Evolutionary conservation across 2,113 vertebrate species (phyloP).

Genomic region (Tetrax tetrax): DNA sequence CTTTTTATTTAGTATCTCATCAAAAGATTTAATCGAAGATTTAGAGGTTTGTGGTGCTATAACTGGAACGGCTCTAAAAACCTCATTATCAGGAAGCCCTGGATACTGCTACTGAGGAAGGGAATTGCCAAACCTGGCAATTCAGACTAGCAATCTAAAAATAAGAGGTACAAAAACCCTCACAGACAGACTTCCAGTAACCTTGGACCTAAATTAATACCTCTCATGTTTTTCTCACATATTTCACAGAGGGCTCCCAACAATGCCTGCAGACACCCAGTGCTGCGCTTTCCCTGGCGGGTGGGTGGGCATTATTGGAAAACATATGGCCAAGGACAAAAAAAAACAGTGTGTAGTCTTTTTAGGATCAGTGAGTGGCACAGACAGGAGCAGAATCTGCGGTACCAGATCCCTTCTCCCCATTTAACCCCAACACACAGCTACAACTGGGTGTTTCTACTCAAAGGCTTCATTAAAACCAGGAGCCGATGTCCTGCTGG

Average conservation of each 20-base stretch:
- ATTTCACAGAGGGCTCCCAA: slow-evolving; percentile 2
- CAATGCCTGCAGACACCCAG: slow-evolving; percentile 23
- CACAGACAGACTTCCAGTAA: not conserved
- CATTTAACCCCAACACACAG: not conserved
- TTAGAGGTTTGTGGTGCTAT: not conserved
- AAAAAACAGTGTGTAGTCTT: not conserved
- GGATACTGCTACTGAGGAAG: not conserved
- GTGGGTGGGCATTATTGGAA: slow-evolving; percentile 14
- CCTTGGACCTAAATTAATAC: not conserved
- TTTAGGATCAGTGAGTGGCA: slow-evolving; percentile 2
- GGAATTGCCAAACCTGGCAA: accelerated
- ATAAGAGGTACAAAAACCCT: not conserved
- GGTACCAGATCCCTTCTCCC: not conserved
- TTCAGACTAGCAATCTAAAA: not conserved
- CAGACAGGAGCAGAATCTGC: not conserved
- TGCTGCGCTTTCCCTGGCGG: not conserved
- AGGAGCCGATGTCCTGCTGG: not conserved
- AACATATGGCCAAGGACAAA: slow-evolving; percentile 41
- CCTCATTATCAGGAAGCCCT: not conserved
- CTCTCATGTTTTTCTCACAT: not conserved
- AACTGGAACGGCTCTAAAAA: not conserved
- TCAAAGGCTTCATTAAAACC: not conserved
- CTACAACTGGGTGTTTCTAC: accelerated
- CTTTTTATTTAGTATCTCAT: not conserved
- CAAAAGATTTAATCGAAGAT: not conserved